Evolutionary conservation across 1,140 invertebrate species (phyloP).

Genomic region (Cheumatopsyche charites): DNA sequence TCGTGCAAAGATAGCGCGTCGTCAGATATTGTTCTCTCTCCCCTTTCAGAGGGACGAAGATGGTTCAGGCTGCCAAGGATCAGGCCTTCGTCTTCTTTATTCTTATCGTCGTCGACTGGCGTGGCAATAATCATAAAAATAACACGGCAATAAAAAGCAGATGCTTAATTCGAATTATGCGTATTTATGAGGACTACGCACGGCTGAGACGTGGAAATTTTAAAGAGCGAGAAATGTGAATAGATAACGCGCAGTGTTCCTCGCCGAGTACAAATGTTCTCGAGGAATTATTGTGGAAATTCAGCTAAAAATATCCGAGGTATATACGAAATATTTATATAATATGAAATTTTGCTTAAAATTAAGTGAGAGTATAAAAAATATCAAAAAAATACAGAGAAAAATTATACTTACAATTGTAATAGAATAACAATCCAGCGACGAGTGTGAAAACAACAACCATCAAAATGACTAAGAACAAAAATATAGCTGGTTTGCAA

Average conservation of each 20-base stretch:
- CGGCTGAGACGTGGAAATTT: too few species aligned
- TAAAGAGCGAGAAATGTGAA: too few species aligned
- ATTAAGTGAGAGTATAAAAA: too few species aligned
- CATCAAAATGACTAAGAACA: constrained; percentile 57
- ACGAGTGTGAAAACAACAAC: constrained; percentile 59
- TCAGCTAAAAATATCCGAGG: too few species aligned
- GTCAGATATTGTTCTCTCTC: constrained; percentile 40
- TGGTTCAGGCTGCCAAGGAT: neutral
- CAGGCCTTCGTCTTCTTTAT: neutral
- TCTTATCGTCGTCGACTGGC: constrained; percentile 8
- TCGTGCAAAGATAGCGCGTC: constrained; percentile 39
- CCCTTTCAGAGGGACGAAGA: too few species aligned
- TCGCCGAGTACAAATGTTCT: too few species aligned
- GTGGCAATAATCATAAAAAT: constrained; percentile 38
- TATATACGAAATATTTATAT: too few species aligned
- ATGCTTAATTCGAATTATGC: constrained; percentile 29
- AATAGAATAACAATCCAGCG: constrained; percentile 60
- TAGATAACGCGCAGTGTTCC: too few species aligned
- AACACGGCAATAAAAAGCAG: constrained; percentile 38
- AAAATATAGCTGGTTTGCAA: constrained; percentile 57
- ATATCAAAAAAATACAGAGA: too few species aligned
- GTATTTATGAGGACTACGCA: constrained; percentile 17
- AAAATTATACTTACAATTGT: constrained; percentile 58
- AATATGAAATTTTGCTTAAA: too few species aligned
- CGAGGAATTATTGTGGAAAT: too few species aligned